phyloP scores from a whole-genome alignment of 2,797 vertebrate genomes.

The Pagetopsis macropterus region DNA sequence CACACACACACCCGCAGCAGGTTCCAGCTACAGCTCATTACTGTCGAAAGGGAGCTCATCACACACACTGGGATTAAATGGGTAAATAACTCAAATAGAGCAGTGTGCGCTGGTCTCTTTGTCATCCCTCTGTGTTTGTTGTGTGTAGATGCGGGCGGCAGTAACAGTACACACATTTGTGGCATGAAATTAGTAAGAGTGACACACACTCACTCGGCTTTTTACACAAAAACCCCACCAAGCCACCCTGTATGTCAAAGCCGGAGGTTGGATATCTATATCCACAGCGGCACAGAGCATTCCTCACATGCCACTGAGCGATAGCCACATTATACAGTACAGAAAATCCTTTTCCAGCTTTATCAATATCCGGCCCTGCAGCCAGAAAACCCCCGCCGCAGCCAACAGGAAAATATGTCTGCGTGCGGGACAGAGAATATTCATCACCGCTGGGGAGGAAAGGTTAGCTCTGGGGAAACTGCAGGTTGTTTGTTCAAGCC shows the following conservation, averaged over 20 bases:
- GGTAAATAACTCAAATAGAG: constrained; percentile 64
- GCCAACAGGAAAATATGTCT: constrained; percentile 64
- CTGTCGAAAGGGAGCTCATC: constrained; percentile 69
- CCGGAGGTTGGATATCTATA: constrained; percentile 69
- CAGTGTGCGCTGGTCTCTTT: constrained; percentile 36
- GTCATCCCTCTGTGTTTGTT: constrained; percentile 29
- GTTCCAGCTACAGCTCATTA: constrained; percentile 79
- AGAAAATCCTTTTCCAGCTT: constrained; percentile 71
- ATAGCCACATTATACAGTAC: constrained; percentile 69
- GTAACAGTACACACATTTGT: constrained; percentile 8
- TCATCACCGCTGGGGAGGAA: constrained; percentile 67
- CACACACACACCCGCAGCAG: constrained; percentile 46
- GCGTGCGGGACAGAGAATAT: constrained; percentile 59
- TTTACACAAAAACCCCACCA: constrained; percentile 40
- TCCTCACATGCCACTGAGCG: constrained; percentile 61
- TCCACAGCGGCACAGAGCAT: constrained; percentile 54
- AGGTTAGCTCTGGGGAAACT: constrained; percentile 66
- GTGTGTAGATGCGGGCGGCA: constrained; percentile 10
- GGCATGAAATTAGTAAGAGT: constrained; percentile 23
- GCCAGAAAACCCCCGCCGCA: constrained; percentile 52
- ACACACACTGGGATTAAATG: constrained; percentile 71
- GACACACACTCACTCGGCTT: constrained; percentile 9
- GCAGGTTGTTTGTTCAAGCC: constrained; percentile 69
- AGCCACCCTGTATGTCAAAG: constrained; percentile 51
- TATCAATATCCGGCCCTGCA: constrained; percentile 71